Base-by-base conservation (phyloP, 2,797 vertebrate genomes). In the Bucorvus abyssinicus region DNA sequence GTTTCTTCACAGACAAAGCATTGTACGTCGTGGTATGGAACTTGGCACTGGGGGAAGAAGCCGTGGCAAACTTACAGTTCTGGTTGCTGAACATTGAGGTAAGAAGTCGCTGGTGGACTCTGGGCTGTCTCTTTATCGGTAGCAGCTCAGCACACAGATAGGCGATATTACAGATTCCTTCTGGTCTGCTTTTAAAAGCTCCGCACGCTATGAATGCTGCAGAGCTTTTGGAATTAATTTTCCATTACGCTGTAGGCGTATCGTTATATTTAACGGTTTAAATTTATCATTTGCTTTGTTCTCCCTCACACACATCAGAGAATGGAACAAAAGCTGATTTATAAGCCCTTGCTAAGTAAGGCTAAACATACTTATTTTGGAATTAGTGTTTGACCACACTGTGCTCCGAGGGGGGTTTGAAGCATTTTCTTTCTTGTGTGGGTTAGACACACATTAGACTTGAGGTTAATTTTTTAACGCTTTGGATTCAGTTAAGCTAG, bases 71-170 rank as follows among this genome's bases (percentile, higher is more conserved):
- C 97, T 98, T 99, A 90, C 99, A 99, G 97, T 99, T 98, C 94
- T 99, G 99, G 99, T 97, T 99, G 91, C 98, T 99, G 87, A 99
- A 99, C 97, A 99, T 99, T 2, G 99, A 99, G 99, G 99, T 99
- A 94, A 98, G 97, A 67, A 50, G 52, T 47, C 23, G 1, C 57
- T 68, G 80, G 80, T 94, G 90, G 89, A 32, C 89, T 86, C 78
- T 6, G 42, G 92, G 73, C 63, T 85, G 22, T 57, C 82, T 75
- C 1, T 56, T 78, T 61, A 14, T 76, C n/a, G n/a, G 34, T 21
- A 2, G 50, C 21, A 40, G 65, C 90, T 56, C 81, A 22, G 88
- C 40, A 32, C 8, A 2, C 53, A 73, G 22, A 63, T 30, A 81
- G 7, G 42, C 52, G 59, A 59, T 21, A 8, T 89, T 59, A 26